Conservation (phyloP, 1,140 invertebrate species). For the Drosophila kanapiae region DNA sequence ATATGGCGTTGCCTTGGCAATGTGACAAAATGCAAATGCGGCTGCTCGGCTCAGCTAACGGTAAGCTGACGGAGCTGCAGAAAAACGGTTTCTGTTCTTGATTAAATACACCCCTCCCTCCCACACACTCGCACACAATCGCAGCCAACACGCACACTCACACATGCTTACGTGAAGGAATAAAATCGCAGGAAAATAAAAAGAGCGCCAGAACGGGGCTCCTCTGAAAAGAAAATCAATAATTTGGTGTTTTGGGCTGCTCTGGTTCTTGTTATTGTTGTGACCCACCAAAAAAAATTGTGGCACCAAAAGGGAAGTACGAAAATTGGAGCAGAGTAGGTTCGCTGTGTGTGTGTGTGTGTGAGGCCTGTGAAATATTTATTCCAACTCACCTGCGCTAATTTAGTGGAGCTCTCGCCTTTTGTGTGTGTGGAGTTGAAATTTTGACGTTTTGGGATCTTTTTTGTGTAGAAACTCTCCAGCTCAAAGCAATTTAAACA, state of each 20-base stretch:
- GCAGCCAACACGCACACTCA: slow-evolving; percentile 7
- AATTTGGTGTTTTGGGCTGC: slow-evolving; percentile 59
- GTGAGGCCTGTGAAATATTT: slow-evolving; percentile 22
- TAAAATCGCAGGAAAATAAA: slow-evolving; percentile 50
- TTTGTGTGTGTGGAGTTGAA: slow-evolving; percentile 7
- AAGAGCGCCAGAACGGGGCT: slow-evolving; percentile 64
- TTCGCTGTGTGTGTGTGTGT: not conserved
- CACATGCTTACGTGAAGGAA: slow-evolving; percentile 11
- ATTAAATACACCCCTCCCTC: slow-evolving; percentile 43
- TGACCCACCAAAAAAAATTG: slow-evolving; percentile 46
- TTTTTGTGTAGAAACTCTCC: slow-evolving; percentile 23
- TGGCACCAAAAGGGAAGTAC: slow-evolving; percentile 51
- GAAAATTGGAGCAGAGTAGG: slow-evolving; percentile 61
- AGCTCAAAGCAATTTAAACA: slow-evolving; percentile 46
- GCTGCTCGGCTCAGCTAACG: slow-evolving; percentile 35
- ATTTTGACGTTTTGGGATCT: slow-evolving; percentile 25
- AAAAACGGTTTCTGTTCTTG: slow-evolving; percentile 44
- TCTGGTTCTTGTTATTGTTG: slow-evolving; percentile 32
- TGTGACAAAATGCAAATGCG: slow-evolving; percentile 75
- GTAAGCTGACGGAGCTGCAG: slow-evolving; percentile 46
- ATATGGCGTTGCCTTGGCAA: slow-evolving; percentile 79
- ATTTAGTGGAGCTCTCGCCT: slow-evolving; percentile 14
- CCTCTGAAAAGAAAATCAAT: slow-evolving; percentile 67
- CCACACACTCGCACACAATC: slow-evolving; percentile 10
- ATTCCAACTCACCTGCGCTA: slow-evolving; percentile 43